Percentiles rank a stretch among this genome's conserved stretches.
These are phyloP conservation scores for Calephelis virginiensis DNA, from an alignment of 1,140 invertebrate genomes.

Conservation along the genomic window DNA sequence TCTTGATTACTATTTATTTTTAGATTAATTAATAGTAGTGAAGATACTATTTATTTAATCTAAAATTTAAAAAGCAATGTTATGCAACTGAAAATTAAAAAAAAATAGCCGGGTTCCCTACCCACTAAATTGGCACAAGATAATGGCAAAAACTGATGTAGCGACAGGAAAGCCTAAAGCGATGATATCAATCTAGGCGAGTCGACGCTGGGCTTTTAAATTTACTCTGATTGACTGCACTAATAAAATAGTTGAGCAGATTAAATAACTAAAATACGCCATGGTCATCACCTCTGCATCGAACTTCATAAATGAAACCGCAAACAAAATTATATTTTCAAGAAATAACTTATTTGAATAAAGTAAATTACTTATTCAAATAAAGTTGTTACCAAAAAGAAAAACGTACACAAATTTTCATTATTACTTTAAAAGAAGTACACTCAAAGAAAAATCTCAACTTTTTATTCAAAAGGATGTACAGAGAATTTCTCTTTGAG, in stretches of 20 bases:
- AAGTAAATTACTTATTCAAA: constrained; percentile 14
- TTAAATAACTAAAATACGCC: too few relatives aligned
- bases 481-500: constrained; percentile 29
- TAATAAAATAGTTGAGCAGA: not conserved
- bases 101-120: too few relatives aligned
- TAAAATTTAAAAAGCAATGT: too few relatives aligned
- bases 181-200: too few relatives aligned
- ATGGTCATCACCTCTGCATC: not conserved
- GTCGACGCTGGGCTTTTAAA: too few relatives aligned
- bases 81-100: too few relatives aligned
- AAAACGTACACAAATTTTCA: constrained; percentile 26
- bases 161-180: too few relatives aligned
- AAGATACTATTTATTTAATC: too few relatives aligned
- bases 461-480: constrained; percentile 29
- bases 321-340: constrained; percentile 4
- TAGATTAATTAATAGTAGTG: too few relatives aligned
- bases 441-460: constrained; percentile 25
- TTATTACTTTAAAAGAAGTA: constrained; percentile 28
- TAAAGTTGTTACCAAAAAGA: constrained; percentile 19
- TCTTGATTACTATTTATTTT: too few relatives aligned
- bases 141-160: too few relatives aligned
- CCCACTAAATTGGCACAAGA: too few relatives aligned
- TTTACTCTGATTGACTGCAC: not conserved
- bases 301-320: not conserved
- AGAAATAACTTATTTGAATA: constrained; percentile 1